Percentiles rank a stretch among this genome's conserved stretches.
These are phyloP conservation scores for Keiferia lycopersicella DNA, from an alignment of 2,888 invertebrate species.

Conservation along the genomic window DNA sequence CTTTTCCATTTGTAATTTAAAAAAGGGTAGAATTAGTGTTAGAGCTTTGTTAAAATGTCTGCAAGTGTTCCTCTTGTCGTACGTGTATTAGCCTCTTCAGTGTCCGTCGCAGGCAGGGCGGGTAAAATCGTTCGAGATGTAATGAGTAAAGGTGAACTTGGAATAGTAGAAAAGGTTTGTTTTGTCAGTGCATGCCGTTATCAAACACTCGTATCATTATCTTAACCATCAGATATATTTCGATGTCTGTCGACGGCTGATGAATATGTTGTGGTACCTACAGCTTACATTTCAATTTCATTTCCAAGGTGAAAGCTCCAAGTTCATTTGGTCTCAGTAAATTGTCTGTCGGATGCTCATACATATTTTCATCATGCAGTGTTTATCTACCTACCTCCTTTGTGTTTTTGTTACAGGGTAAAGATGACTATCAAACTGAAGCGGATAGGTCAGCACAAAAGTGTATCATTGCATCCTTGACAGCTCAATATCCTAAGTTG, in stretches of 20 bases:
- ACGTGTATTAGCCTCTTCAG: slow-evolving; percentile 88
- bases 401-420: slow-evolving; percentile 79
- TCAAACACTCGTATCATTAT: neutral
- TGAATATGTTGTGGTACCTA: neutral
- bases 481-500: slow-evolving; percentile 90
- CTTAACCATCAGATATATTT: neutral
- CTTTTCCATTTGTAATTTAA: neutral
- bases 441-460: slow-evolving; percentile 97
- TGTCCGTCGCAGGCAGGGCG: slow-evolving; percentile 89
- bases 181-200: neutral
- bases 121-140: slow-evolving; percentile 96
- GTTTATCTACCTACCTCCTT: slow-evolving; percentile 4
- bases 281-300: neutral
- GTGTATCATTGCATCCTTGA: slow-evolving; percentile 94
- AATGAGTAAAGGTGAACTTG: slow-evolving; percentile 93
- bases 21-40: neutral
- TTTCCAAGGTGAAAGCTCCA: slow-evolving; percentile 20
- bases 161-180: slow-evolving; percentile 93
- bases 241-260: neutral
- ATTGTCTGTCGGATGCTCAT: neutral
- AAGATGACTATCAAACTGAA: slow-evolving; percentile 98
- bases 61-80: slow-evolving; percentile 84
- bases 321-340: slow-evolving; percentile 11
- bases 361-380: neutral
- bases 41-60: slow-evolving; percentile 75